Evolutionary conservation across 30 jellyfish, hydroid and myxozoan genomes (phyloP), one percentile per base, ranked within the genome.

Genomic region (Cassiopea andromeda): DNA sequence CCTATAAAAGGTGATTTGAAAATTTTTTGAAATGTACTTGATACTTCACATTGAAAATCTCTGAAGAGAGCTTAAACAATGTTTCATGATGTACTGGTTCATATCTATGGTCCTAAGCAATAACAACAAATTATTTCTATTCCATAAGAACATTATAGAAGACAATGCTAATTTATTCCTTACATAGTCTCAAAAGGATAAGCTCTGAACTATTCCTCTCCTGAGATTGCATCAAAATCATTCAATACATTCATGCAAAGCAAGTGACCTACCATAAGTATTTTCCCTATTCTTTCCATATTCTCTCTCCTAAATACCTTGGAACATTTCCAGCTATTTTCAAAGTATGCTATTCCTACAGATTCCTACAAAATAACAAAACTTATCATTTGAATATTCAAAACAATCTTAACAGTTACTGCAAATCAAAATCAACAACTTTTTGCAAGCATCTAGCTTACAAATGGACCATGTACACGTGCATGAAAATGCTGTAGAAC

Each of bases 291-390:
- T 7, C 58, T 67, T 60, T 59, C 77, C 69, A 86, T 48, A 64
- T 86, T 86, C 77, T 86, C 84, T 76, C 60, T 64, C 38, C 67
- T 77, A 77, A 60, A 75, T n/a, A 86, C 64, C 45, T 57, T 60
- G 16, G 93, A 60, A 46, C 69, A 77, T 14, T 54, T 67, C 87
- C 88, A 86, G 18, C 76, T 67, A 15, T 71, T 69, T 70, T 75
- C 77, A 61, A 84, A 71, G 71, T 45, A 84, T 27, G 79, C 3
- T 44, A 19, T 47, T 7, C 92, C 92, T 46, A 84, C 59, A 2
- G 85, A n/a, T 4, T 84, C 92, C 92, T 84, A 66, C 50, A 72
- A 69, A 69, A 12, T 47, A 27, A 27, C 16, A 46, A 47, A 49
- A 0, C 15, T 59, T 13, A 18, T 57, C 2, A 38, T 43, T 13